These are phyloP conservation scores for Marmota monax DNA, from an alignment of 2,113 vertebrate species.

Conservation along the genomic window DNA sequence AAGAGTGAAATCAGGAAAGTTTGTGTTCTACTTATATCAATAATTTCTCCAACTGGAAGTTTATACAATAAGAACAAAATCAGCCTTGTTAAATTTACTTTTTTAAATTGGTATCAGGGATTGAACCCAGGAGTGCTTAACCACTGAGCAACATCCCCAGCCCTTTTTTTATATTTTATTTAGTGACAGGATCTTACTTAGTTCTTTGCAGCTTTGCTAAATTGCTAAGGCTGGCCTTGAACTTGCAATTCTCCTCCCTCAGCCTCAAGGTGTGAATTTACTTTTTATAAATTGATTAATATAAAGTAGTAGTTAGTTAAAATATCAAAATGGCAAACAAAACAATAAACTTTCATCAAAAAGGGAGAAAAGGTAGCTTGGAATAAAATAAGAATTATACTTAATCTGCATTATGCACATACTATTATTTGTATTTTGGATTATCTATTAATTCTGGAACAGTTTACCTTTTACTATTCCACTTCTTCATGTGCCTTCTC, in stretches of 20 bases:
- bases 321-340: not conserved
- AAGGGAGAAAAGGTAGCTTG: not conserved
- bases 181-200: no score
- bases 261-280: no score
- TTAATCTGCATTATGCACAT: not conserved
- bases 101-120: no score
- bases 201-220: no score
- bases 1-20: not conserved
- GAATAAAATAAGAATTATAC: not conserved
- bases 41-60: not conserved
- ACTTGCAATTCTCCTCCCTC: no score
- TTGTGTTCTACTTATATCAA: not conserved
- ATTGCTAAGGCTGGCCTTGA: no score
- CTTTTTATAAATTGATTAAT: not conserved
- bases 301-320: not conserved
- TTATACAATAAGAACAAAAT: not conserved
- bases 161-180: no score
- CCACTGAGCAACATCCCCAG: no score
- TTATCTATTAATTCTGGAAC: slow-evolving; percentile 1
- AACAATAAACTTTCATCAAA: not conserved
- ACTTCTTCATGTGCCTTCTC: not conserved
- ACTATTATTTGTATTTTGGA: not conserved
- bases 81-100: not conserved
- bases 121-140: no score
- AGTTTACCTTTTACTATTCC: not conserved